Conservation (phyloP, 2,113 vertebrate genomes). For the Forbesichthys papilliferus region DNA sequence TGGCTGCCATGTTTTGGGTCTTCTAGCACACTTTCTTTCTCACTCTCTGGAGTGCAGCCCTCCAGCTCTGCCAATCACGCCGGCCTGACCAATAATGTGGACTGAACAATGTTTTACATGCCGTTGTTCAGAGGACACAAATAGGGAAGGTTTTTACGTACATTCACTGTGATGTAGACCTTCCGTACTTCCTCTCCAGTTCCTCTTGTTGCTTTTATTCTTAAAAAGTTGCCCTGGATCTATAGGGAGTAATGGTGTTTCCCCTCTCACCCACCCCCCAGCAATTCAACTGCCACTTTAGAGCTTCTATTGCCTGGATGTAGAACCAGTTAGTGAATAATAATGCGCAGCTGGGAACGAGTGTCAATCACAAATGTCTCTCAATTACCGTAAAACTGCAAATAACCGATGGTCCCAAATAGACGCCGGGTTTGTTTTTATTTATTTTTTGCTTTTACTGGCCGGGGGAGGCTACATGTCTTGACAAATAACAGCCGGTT, state of each 20-base stretch:
- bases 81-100: constrained; percentile 21
- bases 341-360: constrained; percentile 19
- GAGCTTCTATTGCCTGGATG: constrained; percentile 37
- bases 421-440: too few species aligned
- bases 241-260: constrained; percentile 25
- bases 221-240: constrained; percentile 1
- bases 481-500: too few species aligned
- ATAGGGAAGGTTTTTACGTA: not conserved
- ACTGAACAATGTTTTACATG: constrained; percentile 29
- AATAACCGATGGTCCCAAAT: too few species aligned
- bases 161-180: too few species aligned
- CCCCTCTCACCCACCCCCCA: not conserved
- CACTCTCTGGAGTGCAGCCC: constrained; percentile 48
- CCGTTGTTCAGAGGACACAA: constrained; percentile 24
- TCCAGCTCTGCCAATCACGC: constrained; percentile 55
- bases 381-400: not conserved
- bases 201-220: constrained; percentile 17
- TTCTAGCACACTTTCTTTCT: constrained; percentile 44
- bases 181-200: constrained; percentile 9
- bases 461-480: too few species aligned
- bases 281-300: constrained; percentile 48
- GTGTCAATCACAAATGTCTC: constrained; percentile 26
- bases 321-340: constrained; percentile 51
- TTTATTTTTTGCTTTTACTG: too few species aligned
- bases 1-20: constrained; percentile 31